A percentile compares a stretch with the other conserved stretches of the same genome.
Conservation (phyloP, 2,113 vertebrate genomes). For the Calidris pugnax region DNA sequence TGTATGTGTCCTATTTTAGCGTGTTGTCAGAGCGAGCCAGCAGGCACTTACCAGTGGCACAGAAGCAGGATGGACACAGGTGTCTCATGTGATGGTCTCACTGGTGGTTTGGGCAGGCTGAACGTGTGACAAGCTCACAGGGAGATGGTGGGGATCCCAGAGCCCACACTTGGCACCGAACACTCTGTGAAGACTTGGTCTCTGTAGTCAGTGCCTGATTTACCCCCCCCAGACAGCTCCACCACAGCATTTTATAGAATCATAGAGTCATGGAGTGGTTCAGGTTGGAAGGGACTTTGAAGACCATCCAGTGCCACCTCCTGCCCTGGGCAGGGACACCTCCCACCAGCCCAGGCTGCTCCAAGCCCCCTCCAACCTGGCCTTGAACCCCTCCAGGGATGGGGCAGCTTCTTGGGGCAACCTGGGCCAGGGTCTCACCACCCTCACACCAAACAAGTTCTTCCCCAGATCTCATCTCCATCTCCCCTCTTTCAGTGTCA, state of each 20-base stretch:
- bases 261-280: too few relatives aligned
- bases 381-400: not conserved
- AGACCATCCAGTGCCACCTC: not conserved
- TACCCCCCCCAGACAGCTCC: not conserved
- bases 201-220: too few relatives aligned
- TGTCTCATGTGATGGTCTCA: fast-evolving
- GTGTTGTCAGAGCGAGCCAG: not conserved
- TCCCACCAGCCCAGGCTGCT: not conserved
- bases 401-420: too few relatives aligned
- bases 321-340: not conserved
- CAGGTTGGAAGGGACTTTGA: not conserved
- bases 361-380: not conserved
- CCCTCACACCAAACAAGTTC: not conserved
- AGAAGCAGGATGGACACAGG: not conserved
- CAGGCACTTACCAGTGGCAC: fast-evolving
- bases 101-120: not conserved
- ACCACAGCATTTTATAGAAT: not conserved
- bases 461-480: not conserved
- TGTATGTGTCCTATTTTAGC: not conserved
- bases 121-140: not conserved
- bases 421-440: too few relatives aligned
- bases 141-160: not conserved
- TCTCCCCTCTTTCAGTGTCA: not conserved
- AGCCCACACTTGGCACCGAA: fast-evolving
- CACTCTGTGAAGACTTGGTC: not conserved